phyloP scores from a whole-genome alignment of 2,113 vertebrate species.

The Anolis carolinensis region DNA sequence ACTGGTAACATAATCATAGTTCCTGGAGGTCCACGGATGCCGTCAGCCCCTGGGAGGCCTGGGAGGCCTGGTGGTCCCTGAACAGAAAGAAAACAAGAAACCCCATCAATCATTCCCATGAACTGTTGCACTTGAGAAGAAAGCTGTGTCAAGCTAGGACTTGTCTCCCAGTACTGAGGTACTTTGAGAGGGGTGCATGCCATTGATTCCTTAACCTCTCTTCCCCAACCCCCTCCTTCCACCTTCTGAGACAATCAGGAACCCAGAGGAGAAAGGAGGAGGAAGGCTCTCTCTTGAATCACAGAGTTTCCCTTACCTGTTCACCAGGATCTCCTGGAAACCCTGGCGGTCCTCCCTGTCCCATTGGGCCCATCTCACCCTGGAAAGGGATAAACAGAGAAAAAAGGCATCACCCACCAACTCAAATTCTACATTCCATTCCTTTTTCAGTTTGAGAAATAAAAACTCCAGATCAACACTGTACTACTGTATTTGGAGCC shows the following conservation, averaged over 20 bases:
- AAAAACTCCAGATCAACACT: background rate
- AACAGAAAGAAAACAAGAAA: background rate
- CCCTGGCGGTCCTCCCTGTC: constrained; percentile 74
- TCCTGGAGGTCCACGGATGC: constrained; percentile 85
- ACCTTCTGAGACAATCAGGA: background rate
- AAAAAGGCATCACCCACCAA: background rate
- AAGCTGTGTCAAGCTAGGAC: constrained; percentile 24
- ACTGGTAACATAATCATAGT: constrained; percentile 92
- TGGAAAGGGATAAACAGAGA: constrained; percentile 43
- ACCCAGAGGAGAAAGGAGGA: background rate
- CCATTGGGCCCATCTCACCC: constrained; percentile 76
- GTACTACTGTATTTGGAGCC: background rate
- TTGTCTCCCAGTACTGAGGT: constrained; percentile 17
- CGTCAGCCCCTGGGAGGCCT: constrained; percentile 85
- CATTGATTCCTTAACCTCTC: background rate
- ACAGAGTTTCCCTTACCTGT: constrained; percentile 71
- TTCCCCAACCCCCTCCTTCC: background rate
- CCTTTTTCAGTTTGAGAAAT: background rate
- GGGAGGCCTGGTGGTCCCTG: constrained; percentile 86
- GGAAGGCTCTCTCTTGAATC: background rate
- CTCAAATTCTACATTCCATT: background rate
- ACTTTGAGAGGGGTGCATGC: background rate
- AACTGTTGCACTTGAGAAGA: background rate
- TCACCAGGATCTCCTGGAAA: constrained; percentile 87
- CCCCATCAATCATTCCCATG: background rate